Evolutionary conservation across 2,797 vertebrate genomes (phyloP).

Genomic region (Crypturellus tataupa): DNA sequence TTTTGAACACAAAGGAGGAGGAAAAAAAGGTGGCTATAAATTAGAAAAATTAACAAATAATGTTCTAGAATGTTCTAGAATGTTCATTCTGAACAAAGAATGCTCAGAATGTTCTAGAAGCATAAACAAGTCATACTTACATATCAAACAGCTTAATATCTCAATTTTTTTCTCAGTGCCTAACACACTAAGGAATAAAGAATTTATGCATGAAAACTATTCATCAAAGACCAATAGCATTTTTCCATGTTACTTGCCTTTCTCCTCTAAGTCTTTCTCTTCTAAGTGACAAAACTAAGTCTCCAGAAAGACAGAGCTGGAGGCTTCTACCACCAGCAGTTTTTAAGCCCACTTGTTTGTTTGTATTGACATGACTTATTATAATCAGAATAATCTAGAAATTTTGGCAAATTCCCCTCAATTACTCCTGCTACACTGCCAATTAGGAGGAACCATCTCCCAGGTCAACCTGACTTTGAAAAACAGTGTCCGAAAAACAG

Average conservation of each 20-base stretch:
- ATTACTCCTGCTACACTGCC: accelerated
- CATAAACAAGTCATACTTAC: background rate
- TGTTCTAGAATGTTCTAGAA: no score
- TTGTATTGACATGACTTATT: background rate
- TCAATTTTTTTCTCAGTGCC: background rate
- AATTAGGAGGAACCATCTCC: background rate
- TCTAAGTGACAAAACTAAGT: background rate
- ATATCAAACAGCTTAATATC: background rate
- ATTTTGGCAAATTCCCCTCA: background rate
- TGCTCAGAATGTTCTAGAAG: background rate
- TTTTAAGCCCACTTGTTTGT: background rate
- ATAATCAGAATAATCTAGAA: background rate
- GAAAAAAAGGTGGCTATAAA: background rate
- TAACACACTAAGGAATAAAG: background rate
- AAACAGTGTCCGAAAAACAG: background rate
- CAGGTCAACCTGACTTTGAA: background rate
- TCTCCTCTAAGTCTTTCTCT: background rate
- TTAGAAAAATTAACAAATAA: background rate
- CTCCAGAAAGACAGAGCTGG: background rate
- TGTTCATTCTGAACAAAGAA: no score
- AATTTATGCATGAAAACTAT: background rate
- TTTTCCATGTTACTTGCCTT: background rate
- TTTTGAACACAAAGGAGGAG: background rate
- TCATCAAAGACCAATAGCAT: background rate
- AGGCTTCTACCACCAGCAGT: background rate